These are phyloP conservation scores for Tethea ocularis DNA, from an alignment of 2,888 invertebrate species.

Conservation along the genomic window DNA sequence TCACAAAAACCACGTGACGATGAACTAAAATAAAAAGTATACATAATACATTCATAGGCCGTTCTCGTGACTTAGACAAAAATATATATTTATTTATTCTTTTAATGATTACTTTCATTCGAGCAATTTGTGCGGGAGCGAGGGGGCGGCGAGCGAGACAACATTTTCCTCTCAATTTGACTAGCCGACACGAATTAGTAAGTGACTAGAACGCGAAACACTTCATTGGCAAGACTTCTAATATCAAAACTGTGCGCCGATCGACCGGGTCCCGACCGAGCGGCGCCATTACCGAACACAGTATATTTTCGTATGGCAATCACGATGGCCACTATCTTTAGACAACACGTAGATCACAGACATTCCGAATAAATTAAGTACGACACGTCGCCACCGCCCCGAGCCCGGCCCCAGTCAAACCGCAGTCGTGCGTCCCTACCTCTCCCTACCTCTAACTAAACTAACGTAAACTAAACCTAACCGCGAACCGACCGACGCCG, in stretches of 20 bases:
- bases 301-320: slow-evolving; percentile 45
- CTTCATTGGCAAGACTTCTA: slow-evolving; percentile 74
- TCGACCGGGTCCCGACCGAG: background rate
- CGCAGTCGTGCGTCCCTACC: slow-evolving; percentile 8
- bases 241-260: slow-evolving; percentile 26
- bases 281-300: slow-evolving; percentile 5
- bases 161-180: slow-evolving; percentile 52
- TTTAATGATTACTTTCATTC: slow-evolving; percentile 21
- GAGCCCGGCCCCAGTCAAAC: slow-evolving; percentile 21
- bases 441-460: background rate
- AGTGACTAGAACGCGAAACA: slow-evolving; percentile 80
- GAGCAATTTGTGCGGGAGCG: slow-evolving; percentile 28
- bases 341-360: slow-evolving; percentile 52
- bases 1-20: slow-evolving; percentile 45
- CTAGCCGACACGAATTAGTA: slow-evolving; percentile 79
- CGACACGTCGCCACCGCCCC: slow-evolving; percentile 28
- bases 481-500: slow-evolving; percentile 15
- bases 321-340: slow-evolving; percentile 44
- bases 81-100: slow-evolving; percentile 21
- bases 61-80: slow-evolving; percentile 72
- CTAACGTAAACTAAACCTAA: background rate
- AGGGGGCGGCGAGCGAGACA: slow-evolving; percentile 28
- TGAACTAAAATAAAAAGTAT: slow-evolving; percentile 61
- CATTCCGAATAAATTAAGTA: slow-evolving; percentile 54
- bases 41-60: slow-evolving; percentile 70